A percentile compares a stretch with the other conserved stretches of the same genome.
Evolutionary conservation across 2,113 vertebrate species (phyloP).

Genomic region (Cheirogaleus medius): DNA sequence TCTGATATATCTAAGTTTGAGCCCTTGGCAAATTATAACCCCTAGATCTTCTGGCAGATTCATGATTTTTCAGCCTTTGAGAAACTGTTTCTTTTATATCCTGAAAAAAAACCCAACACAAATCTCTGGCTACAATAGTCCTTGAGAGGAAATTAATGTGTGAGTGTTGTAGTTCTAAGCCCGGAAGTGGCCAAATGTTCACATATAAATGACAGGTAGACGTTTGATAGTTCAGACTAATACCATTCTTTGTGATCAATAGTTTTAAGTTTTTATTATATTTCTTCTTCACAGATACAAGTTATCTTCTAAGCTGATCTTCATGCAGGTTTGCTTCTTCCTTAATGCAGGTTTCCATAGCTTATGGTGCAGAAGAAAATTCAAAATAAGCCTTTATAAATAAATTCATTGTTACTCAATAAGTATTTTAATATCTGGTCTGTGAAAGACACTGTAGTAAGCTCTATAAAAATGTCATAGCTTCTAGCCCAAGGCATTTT

Average conservation of each 20-base stretch:
- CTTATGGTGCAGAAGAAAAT: not conserved
- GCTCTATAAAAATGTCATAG: not conserved
- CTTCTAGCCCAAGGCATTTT: not conserved
- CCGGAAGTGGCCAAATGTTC: not conserved
- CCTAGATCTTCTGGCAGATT: not conserved
- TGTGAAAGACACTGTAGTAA: not conserved
- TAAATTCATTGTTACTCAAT: not conserved
- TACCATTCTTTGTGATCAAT: not conserved
- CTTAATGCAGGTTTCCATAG: not conserved
- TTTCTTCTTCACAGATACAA: not conserved
- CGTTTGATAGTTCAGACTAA: not conserved
- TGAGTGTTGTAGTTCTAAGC: not conserved
- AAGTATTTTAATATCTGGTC: not conserved
- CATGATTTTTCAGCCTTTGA: not conserved
- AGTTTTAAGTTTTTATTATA: not conserved
- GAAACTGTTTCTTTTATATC: not conserved
- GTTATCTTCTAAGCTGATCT: not conserved
- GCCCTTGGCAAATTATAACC: not conserved
- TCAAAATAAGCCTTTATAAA: not conserved
- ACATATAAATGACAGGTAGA: not conserved
- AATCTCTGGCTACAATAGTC: not conserved
- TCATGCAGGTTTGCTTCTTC: not conserved
- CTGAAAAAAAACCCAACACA: not conserved
- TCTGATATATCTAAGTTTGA: not conserved
- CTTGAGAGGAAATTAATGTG: not conserved